Evolutionary conservation across 2,797 vertebrate species (phyloP), one percentile per base, ranked within the genome.

Genomic region (Cyclura pinguis): DNA sequence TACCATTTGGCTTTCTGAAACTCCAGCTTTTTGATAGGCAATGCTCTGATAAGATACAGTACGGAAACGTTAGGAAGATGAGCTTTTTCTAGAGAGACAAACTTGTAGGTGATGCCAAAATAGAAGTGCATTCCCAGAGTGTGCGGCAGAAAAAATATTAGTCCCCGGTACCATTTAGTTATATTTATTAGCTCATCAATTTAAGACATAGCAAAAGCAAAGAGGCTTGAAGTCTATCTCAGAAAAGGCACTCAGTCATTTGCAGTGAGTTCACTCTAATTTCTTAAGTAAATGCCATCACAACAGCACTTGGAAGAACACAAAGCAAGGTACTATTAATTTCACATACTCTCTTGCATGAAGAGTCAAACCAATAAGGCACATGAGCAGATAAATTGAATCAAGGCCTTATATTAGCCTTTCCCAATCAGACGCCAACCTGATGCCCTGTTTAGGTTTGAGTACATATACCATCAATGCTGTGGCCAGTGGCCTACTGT

Each of bases 111-210:
- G 78, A 52, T 27, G 67, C 38, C 72, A 76, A 69, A 38, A 22
- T 57, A 35, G 80, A 78, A 91, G 9, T 6, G 6, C 35, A 74
- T 73, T 81, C 84, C 69, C 78, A 35, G 88, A 77, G 89, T 87
- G 89, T 0, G 1, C 86, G 88, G 83, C 13, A 82, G 72, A 74
- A 87, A 87, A 94, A 90, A 73, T 87, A 94, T 92, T 84, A 82
- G 89, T 92, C 74, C 84, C 77, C 24, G 6, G 4, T 87, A 95
- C 57, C 92, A 94, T 95, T 97, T 96, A 93, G 84, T 88, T 94
- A 88, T 86, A 74, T 86, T 95, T 92, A 95, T 96, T 93, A 95
- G 85, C 89, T 92, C 62, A 62, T 88, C 82, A 62, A 72, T 89
- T 92, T 95, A 90, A 89, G 92, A 85, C 85, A 38, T 76, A 91